phyloP scores from a whole-genome alignment of 2,888 invertebrate species.

The Steromphala cineraria region DNA sequence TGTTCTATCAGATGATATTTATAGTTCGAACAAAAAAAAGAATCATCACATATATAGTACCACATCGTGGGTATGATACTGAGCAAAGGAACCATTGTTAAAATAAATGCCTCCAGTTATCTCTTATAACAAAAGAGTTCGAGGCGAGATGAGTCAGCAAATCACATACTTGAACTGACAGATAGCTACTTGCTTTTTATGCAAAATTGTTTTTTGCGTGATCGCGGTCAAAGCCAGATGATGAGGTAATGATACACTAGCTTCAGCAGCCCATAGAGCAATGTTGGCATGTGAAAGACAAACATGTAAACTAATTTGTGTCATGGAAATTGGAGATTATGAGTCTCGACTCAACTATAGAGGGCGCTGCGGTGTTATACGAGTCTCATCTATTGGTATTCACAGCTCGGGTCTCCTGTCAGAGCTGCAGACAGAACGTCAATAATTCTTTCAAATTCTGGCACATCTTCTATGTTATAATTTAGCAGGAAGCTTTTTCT shows the following conservation, averaged over 20 bases:
- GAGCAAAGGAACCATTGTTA: no score
- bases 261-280: neutral
- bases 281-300: neutral
- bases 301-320: conserved; percentile 21
- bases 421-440: neutral
- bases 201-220: conserved; percentile 2
- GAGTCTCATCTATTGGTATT: neutral
- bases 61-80: no score
- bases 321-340: conserved; percentile 11
- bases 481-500: neutral
- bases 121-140: neutral
- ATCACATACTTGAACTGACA: neutral
- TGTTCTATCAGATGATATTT: no score
- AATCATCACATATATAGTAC: no score
- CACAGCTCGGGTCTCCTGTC: neutral
- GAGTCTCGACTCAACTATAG: no score
- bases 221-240: neutral
- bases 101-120: no score
- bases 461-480: neutral
- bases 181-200: neutral
- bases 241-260: neutral
- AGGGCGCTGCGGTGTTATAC: neutral
- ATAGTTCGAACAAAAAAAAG: no score
- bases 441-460: neutral
- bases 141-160: neutral